A percentile compares a stretch with the other conserved stretches of the same genome.
Conservation (phyloP, 1,140 invertebrate species). For the Drosophila azteca region DNA sequence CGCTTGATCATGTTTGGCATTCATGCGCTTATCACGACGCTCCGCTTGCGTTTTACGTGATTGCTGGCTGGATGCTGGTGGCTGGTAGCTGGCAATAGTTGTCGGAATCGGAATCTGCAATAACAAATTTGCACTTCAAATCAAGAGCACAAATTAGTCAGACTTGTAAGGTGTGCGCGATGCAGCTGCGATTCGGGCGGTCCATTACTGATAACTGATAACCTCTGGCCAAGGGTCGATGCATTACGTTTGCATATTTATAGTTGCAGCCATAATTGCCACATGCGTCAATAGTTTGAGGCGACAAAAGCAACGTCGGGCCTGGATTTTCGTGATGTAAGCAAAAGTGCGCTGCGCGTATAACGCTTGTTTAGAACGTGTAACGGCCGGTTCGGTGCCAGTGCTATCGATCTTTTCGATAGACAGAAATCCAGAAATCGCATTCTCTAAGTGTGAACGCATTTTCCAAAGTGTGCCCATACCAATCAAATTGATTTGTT, state of each 20-base stretch:
- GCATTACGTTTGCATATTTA: conserved; percentile 33
- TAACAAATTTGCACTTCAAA: conserved; percentile 31
- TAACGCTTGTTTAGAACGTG: conserved; percentile 1
- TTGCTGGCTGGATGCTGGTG: conserved; percentile 15
- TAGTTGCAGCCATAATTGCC: conserved; percentile 32
- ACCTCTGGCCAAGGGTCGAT: conserved; percentile 41
- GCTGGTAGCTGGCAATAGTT: conserved; percentile 28
- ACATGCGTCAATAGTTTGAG: conserved; percentile 32
- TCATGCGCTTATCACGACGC: conserved; percentile 71
- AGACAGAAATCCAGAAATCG: background rate
- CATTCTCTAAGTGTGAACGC: conserved; percentile 1
- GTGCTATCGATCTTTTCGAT: conserved; percentile 15
- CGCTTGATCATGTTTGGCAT: conserved; percentile 67
- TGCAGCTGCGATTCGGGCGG: conserved; percentile 10
- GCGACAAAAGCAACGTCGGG: conserved; percentile 19
- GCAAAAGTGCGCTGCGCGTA: background rate
- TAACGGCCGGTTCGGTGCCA: conserved; percentile 19
- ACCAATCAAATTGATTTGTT: conserved; percentile 9
- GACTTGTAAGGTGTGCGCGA: conserved; percentile 24
- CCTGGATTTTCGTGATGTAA: conserved; percentile 26
- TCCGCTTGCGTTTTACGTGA: conserved; percentile 53
- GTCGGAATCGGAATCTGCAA: conserved; percentile 18
- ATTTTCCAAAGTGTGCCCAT: conserved; percentile 3
- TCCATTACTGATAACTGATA: conserved; percentile 42
- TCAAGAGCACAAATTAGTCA: conserved; percentile 41